Base-by-base conservation (phyloP, 1,140 invertebrate genomes). In the Lysiphlebus fabarum region DNA sequence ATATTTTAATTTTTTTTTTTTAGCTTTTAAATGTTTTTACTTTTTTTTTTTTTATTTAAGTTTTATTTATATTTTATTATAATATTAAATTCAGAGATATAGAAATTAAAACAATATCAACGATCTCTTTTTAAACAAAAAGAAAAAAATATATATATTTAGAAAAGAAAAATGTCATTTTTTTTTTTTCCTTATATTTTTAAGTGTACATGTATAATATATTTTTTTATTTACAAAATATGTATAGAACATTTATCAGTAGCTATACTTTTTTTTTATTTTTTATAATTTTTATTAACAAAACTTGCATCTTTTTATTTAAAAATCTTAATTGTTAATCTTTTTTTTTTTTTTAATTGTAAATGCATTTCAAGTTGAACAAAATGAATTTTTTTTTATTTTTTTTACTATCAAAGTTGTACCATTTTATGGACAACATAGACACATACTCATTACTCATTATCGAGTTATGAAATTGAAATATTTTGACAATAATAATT, bases 161-260 rank as follows among this genome's bases (percentile, higher is more conserved):
- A 61, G 70, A 72, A 72, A 63, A 65, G 62, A 63, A 66, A 66
- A 66, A 67, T 70, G 65, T 59, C 62, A 58, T 64, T 63, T 53
- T 55, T 26, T 10, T 44, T 26, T 26, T 26, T 0, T 26, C 4
- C 17, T 26, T 26, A 26, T 26, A 26, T 26, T 26, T 26, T 26
- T 26, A 26, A 26, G 17, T 26, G 17, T 26, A 26, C 17, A 26
- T 26, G 17, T 26, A 26, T 26, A 26, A 26, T 26, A 26, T 26
- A 26, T 26, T 2, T 26, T 26, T 26, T 26, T 78, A 78, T 78
- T 59, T 78, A 76, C 73, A 78, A 68, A n/a, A 62, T 75, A 74
- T 74, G 62, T 72, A 71, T 71, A 59, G 66, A 63, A 63, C 64
- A 64, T 56, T 42, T 56, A 62, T 53, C 45, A 45, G 62, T 65